Evolutionary conservation across 2,888 invertebrate genomes (phyloP).

Genomic region (Protodeltote pygarga): DNA sequence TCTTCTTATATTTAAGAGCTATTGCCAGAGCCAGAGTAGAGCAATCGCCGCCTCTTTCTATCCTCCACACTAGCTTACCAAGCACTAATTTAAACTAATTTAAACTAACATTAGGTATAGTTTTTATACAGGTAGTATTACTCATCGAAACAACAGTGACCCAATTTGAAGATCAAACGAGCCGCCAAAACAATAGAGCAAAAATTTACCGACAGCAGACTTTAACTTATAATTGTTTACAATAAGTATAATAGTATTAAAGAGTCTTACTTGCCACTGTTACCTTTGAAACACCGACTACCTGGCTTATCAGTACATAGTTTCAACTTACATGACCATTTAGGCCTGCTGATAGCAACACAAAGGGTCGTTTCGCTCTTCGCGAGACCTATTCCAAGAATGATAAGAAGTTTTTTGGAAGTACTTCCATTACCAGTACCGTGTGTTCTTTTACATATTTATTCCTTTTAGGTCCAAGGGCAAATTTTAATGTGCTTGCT

Average conservation of each 20-base stretch:
- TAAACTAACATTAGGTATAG: too few relatives aligned
- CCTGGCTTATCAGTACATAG: constrained; percentile 38
- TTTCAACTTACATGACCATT: constrained; percentile 19
- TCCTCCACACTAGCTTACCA: too few relatives aligned
- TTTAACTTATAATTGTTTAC: constrained; percentile 69
- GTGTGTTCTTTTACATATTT: constrained; percentile 6
- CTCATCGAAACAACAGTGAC: constrained; percentile 40
- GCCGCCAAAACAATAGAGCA: constrained; percentile 67
- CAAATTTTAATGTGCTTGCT: background rate
- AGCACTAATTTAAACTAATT: too few relatives aligned
- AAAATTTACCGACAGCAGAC: constrained; percentile 53
- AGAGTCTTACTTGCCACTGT: constrained; percentile 76
- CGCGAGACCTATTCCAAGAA: constrained; percentile 30
- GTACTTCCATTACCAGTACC: constrained; percentile 6
- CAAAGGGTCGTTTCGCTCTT: constrained; percentile 21
- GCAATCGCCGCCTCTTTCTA: too few relatives aligned
- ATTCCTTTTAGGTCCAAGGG: constrained; percentile 2
- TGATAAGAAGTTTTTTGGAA: constrained; percentile 28
- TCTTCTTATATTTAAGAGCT: too few relatives aligned
- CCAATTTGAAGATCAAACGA: constrained; percentile 52
- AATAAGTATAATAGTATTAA: constrained; percentile 70
- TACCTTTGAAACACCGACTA: constrained; percentile 65
- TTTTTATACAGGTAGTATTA: constrained; percentile 14
- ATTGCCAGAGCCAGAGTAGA: too few relatives aligned
- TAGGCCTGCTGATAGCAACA: constrained; percentile 13